Evolutionary conservation across 1,140 invertebrate genomes (phyloP).

Genomic region (Trialeurodes vaporariorum): DNA sequence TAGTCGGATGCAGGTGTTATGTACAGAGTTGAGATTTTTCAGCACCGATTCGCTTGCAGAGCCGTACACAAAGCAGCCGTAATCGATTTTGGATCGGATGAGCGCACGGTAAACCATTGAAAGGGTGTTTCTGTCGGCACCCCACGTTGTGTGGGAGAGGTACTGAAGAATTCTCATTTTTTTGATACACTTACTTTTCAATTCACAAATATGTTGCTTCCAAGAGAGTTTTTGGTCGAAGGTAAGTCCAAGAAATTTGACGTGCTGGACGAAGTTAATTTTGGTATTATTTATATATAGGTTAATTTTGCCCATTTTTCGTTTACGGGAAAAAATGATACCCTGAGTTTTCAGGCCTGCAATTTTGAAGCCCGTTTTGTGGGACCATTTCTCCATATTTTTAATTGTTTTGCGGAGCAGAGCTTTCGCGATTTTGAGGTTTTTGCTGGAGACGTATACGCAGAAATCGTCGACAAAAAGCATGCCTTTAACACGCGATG

Average conservation of each 20-base stretch:
- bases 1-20: constrained; percentile 8
- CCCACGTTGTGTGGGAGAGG: background rate
- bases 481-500: background rate
- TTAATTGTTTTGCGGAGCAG: too few species aligned
- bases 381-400: background rate
- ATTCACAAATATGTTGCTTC: constrained; percentile 4
- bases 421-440: too few species aligned
- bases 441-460: too few species aligned
- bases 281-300: background rate
- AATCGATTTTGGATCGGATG: constrained; percentile 7
- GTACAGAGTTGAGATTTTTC: background rate
- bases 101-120: constrained; percentile 2
- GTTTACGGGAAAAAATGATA: constrained; percentile 10
- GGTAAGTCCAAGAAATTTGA: background rate
- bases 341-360: background rate
- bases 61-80: constrained; percentile 3
- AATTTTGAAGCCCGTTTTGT: background rate
- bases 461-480: constrained; percentile 6
- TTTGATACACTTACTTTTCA: background rate
- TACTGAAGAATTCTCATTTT: constrained; percentile 3
- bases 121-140: background rate
- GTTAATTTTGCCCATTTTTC: constrained; percentile 6
- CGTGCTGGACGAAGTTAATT: background rate
- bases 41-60: background rate
- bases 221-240: constrained; percentile 4